Evolutionary conservation across 2,113 vertebrate species (phyloP), one percentile per base, ranked within the genome.

Genomic region (Manacus vitellinus): DNA sequence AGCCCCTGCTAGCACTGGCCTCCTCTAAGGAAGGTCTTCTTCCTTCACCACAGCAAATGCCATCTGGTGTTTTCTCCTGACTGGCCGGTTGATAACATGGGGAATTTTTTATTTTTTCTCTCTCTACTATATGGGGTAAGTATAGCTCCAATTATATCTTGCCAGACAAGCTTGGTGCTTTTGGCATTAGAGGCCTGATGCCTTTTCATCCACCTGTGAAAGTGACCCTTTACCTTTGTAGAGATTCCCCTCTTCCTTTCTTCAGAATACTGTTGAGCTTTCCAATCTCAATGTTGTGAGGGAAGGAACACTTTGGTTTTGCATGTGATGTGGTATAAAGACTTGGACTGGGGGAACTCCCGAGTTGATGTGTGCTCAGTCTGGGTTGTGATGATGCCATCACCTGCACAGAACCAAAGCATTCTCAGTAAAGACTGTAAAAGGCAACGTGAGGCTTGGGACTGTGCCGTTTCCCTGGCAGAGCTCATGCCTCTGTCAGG

Each of bases 281-380:
- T 58, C 22, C 25, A 12, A 5, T 63, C 33, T 73, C 77, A 22
- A 1, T 33, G 43, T 6, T 0, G 0, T 27, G 12, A 83, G 43
- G 77, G 75, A 77, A 92, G 17, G 51, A 84, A 12, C 44, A 59
- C 15, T 78, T 62, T 17, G n/a, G 14, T 73, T 87, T 78, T 90
- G 35, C 37, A 10, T 66, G 9, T n/a, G 24, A 8, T 85, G 27
- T 31, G 2, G 0, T 56, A 10, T 41, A 71, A 84, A 83, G 41
- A 15, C 54, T 33, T 41, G 67, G 71, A 7, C 31, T 78, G 63
- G 41, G 51, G 43, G 16, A 41, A 9, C n/a, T 39, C 27, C 20
- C 46, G 16, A 10, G 51, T 10, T 41, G 63, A 19, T 74, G 46
- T 59, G 75, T 5, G 2, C 25, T 85, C 58, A 41, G 30, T 71